Base-by-base conservation (phyloP, 1,140 invertebrate species). In the Formica selysi region DNA sequence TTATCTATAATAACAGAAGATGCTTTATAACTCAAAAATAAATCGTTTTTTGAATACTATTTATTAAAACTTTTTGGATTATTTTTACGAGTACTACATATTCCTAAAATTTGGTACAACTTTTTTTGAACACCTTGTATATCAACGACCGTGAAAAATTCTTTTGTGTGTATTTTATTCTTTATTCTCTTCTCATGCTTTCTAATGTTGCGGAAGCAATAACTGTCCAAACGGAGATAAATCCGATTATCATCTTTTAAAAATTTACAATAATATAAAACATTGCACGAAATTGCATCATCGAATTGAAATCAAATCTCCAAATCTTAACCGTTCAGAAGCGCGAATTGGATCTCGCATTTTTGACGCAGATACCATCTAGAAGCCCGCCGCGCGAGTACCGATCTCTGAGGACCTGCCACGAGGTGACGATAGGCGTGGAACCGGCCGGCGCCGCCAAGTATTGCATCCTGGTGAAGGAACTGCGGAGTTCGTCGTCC, bases 401-500 rank as follows among this genome's bases (percentile, higher is more conserved):
- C 81, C 87, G 92, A 36, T 93, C 92, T 0, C 70, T 93, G 16
- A 89, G 91, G 73, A 94, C 87, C 26, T 94, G 94, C 74, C 88
- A 90, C 70, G 93, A 94, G 62, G 93, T 94, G 1, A 94, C 94
- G 16, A 87, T 94, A 54, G 93, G 91, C 0, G 90, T 94, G 8
- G 93, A 95, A 44, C 88, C 94, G 13, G 92, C 91, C 4, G 92
- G 94, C 13, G 90, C 91, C 13, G 92, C 93, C 0, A 94, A 93
- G 61, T 94, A 94, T 59, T 94, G 94, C 85, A 87, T 93, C 64
- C 73, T 93, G 10, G 94, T 93, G 6, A 92, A 91, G 16, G 93
- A 94, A 76, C 84, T 94, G 44, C 88, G 90, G 4, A 91, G 89
- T 13, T 57, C 91, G 3, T 78, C 88, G 2, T 87, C 76, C 22